A percentile compares a stretch with the other conserved stretches of the same genome.
These are phyloP conservation scores for Otis tarda DNA, from an alignment of 2,113 vertebrate genomes.

Conservation along the genomic window DNA sequence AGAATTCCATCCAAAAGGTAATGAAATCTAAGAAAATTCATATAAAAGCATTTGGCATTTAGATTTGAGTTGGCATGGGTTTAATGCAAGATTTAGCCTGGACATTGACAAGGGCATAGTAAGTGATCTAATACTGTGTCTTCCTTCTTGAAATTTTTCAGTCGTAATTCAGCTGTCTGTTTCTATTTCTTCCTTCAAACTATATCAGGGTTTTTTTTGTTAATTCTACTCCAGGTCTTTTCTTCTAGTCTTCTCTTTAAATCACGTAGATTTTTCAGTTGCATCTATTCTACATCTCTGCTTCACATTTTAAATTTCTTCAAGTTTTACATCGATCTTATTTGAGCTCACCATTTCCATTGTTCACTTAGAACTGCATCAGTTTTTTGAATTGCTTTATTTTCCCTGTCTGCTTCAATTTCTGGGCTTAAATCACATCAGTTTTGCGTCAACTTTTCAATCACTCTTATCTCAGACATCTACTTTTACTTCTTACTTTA, in stretches of 20 bases:
- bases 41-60: not conserved
- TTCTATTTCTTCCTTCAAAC: not conserved
- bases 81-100: not conserved
- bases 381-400: slow-evolving; percentile 21
- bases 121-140: not conserved
- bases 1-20: not conserved
- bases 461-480: slow-evolving; percentile 4
- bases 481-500: slow-evolving; percentile 49
- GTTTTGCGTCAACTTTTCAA: slow-evolving; percentile 48
- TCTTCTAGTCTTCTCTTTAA: not conserved
- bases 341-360: slow-evolving; percentile 3
- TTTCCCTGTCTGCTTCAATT: slow-evolving; percentile 31
- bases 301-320: not conserved
- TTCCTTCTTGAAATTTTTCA: not conserved
- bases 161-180: not conserved
- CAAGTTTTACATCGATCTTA: slow-evolving; percentile 10
- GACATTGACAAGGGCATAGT: not conserved
- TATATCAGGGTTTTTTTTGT: not conserved
- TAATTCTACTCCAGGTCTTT: not conserved
- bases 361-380: not conserved
- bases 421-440: slow-evolving; percentile 29
- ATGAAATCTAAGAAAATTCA: not conserved
- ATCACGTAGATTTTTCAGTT: not conserved
- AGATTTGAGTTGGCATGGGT: not conserved
- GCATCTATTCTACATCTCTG: not conserved